Evolutionary conservation across 2,797 vertebrate species (phyloP), one percentile per base, ranked within the genome.

Genomic region (Malacoraja senta): DNA sequence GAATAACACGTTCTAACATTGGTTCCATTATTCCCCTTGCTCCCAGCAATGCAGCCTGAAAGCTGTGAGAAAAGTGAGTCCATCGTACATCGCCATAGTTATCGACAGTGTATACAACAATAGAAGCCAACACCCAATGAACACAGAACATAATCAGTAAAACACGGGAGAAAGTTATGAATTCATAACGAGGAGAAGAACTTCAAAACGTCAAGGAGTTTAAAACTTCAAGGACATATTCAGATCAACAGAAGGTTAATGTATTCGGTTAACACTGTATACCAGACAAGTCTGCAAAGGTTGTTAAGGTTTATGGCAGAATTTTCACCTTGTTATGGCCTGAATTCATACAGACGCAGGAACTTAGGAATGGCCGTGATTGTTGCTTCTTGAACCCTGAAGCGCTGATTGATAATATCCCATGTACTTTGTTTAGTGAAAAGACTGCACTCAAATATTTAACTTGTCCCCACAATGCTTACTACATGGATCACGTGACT

Each of bases 311-410:
- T 88, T 65, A 63, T 68, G 63, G n/a, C 84, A 88, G n/a, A 88
- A 88, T 88, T 88, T 88, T 88, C 84, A 88, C 84, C 63, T 88
- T 88, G 84, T 65, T 32, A 9, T 68, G 17, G 84, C 8, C 15
- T 19, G 0, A 3, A 19, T 35, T 86, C 58, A 63, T 26, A 84
- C 24, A 4, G 44, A n/a, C 8, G 24, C 8, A 19, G 21, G 15
- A n/a, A 3, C 1, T 17, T 1, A 88, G 32, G 61, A 8, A 8
- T n/a, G 9, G n/a, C 7, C n/a, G 35, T 32, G 6, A 8, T n/a
- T n/a, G 4, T 61, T 3, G 61, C n/a, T 12, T 13, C 63, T 88
- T 6, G 29, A 35, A 2, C 3, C 17, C 84, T 68, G 61, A 17
- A 88, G 84, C 4, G 35, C n/a, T 10, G 17, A 8, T 35, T 35